Base-by-base conservation (phyloP, 2,888 invertebrate genomes). In the Catocala nupta region DNA sequence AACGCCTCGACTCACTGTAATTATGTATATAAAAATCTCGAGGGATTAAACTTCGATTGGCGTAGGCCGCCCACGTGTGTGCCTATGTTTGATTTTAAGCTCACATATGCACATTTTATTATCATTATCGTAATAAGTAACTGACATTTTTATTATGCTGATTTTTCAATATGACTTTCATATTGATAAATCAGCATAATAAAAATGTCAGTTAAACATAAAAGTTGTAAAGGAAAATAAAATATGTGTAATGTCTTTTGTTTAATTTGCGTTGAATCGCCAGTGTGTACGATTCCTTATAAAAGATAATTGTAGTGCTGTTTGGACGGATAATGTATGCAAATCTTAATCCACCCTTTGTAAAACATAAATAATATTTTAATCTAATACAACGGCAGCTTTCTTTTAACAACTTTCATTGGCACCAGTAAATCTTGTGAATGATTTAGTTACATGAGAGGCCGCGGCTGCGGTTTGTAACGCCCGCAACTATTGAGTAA, bases 21-120 rank as follows among this genome's bases (percentile, higher is more conserved):
- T 89, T 25, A 87, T 88, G 84, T 87, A 88, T 85, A 89, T 83
- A 85, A 86, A 87, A 87, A 87, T 83, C 78, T 80, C 76, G 70
- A 74, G 75, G 84, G 85, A 89, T 89, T 87, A 86, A 78, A 77
- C 73, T 77, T 70, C 58, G 65, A 69, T 73, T 71, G 64, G 78
- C 77, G 80, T 80, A 74, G 75, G 80, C 77, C 70, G 78, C 67
- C 77, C 78, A 81, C 80, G 77, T 73, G 65, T 73, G 65, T 64
- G 44, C 63, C 44, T 54, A 66, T 71, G 70, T 75, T 60, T 64
- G 64, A 39, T 54, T 12, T 34, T 67, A 73, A 78, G 58, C 63
- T 79, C 71, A 77, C 67, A 55, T 25, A 25, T 25, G 25, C 25
- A 25, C 25, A 25, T 25, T 25, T 25, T 43, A 16, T 44, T 0